Evolutionary conservation across 2,888 invertebrate genomes (phyloP), one percentile per base, ranked within the genome.

Genomic region (Drosophila austrosaltans): DNA sequence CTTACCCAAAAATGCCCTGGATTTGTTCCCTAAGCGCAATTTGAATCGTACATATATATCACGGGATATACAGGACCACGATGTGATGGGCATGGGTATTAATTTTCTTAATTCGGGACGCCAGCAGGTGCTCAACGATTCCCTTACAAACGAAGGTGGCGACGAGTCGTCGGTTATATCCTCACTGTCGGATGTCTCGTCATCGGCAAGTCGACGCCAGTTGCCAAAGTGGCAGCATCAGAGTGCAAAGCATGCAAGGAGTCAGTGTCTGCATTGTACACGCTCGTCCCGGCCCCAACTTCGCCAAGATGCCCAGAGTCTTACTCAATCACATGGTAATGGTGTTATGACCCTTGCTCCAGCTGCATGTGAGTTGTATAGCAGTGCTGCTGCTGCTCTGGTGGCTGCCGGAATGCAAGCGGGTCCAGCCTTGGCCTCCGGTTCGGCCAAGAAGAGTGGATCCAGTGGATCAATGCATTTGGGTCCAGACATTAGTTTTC

Each of bases 81-180:
- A 92, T 73, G 75, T 91, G 57, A 84, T 89, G 72, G 91, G 91
- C 62, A 84, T 89, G 71, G 91, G 91, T 63, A 85, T 89, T 5
- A 91, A 92, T 76, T 77, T 92, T 73, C 62, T 91, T 20, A 87
- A 84, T 3, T 48, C 22, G 4, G 80, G 87, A 2, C 91, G 91
- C 65, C 91, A 90, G 59, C 91, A 91, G 70, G 87, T 89, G 63
- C 87, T 92, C 10, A 91, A 91, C 69, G 92, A 92, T 75, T 91
- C 91, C 0, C 79, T 91, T 28, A 92, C 91, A 64, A 91, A 91
- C 69, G 90, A 90, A 60, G 90, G 83, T 16, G 91, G 91, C 30
- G 92, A 92, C 69, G 92, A 92, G 72, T 91, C 92, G 30, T 91
- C 91, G 32, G 87, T 91, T 3, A 92, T 92, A 67, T 93, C 93